Evolutionary conservation across 2,113 vertebrate genomes (phyloP).

Genomic region (Nibea albiflora): DNA sequence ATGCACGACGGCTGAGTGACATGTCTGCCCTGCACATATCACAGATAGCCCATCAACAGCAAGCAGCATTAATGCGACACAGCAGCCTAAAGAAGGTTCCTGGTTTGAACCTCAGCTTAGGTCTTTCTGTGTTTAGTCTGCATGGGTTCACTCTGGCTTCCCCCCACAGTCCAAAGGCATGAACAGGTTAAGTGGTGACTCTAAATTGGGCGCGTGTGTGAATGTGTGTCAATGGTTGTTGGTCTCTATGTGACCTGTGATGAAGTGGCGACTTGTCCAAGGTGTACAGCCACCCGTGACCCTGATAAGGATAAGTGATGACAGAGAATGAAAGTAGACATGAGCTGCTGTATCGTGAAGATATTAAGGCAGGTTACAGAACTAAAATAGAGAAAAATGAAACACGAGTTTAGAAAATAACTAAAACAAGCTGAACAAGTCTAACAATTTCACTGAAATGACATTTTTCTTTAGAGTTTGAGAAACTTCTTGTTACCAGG

Average conservation of each 20-base stretch:
- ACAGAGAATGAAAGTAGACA: neutral
- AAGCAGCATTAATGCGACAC: slow-evolving; percentile 7
- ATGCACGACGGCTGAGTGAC: neutral
- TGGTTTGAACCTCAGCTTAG: too few relatives aligned
- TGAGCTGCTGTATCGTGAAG: neutral
- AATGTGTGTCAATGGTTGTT: too few relatives aligned
- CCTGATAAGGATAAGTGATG: too few relatives aligned
- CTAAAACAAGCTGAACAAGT: neutral
- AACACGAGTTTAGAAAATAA: neutral
- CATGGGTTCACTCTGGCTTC: too few relatives aligned
- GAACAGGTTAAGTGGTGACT: too few relatives aligned
- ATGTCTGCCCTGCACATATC: neutral
- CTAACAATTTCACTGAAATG: neutral
- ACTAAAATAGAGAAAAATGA: neutral
- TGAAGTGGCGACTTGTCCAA: too few relatives aligned
- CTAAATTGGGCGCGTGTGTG: too few relatives aligned
- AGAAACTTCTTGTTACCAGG: neutral
- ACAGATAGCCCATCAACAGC: slow-evolving; percentile 16
- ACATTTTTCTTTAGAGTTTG: neutral
- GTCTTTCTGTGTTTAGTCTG: too few relatives aligned
- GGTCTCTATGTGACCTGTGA: too few relatives aligned
- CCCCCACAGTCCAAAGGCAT: too few relatives aligned
- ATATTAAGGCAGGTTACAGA: neutral
- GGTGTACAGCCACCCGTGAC: too few relatives aligned
- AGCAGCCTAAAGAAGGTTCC: neutral